phyloP scores from a whole-genome alignment of 2,797 vertebrate genomes.

The Pempheris klunzingeri region DNA sequence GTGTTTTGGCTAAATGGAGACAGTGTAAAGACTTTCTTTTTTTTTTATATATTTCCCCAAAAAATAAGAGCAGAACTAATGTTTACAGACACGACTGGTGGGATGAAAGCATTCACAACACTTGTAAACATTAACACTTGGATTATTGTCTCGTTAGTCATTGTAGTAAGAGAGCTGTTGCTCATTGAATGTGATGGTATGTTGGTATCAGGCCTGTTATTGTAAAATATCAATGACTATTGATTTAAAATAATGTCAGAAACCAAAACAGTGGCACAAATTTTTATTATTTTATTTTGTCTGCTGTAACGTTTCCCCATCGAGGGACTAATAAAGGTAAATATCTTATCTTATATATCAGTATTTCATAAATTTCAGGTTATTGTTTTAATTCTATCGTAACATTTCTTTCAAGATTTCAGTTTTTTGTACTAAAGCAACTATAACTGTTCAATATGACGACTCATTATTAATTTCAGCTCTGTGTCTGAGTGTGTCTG shows the following conservation, averaged over 20 bases:
- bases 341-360: too few species aligned
- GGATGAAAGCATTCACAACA: background rate
- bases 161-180: background rate
- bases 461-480: conserved; percentile 37
- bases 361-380: too few species aligned
- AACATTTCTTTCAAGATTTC: too few species aligned
- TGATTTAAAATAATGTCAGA: background rate
- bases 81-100: background rate
- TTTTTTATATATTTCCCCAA: background rate
- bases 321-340: too few species aligned
- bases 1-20: conserved; percentile 17
- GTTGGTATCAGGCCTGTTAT: background rate
- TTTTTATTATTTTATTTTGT: too few species aligned
- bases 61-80: conserved; percentile 13
- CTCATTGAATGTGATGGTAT: background rate
- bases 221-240: background rate
- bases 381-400: background rate
- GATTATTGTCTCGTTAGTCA: background rate
- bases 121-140: background rate
- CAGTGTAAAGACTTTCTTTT: conserved; percentile 11
- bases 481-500: conserved; percentile 9
- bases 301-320: too few species aligned
- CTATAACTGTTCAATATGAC: background rate
- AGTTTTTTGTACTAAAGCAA: too few species aligned
- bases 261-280: too few species aligned